Conservation (phyloP, 1,140 invertebrate species). For the Ips typographus region DNA sequence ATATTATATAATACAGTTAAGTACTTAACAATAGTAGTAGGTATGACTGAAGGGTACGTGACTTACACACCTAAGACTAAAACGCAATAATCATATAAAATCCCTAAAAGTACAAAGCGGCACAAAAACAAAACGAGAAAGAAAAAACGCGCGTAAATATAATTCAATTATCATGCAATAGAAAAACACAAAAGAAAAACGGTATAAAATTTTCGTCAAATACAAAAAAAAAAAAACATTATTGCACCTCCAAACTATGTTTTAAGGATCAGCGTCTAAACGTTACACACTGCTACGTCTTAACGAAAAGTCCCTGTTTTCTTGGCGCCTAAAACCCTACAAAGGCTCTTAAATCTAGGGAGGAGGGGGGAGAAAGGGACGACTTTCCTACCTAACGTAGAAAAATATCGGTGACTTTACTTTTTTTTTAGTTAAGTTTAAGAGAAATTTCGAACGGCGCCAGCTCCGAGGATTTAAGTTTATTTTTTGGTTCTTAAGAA, state of each 20-base stretch:
- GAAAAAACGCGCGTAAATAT: not conserved
- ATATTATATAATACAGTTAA: slow-evolving; percentile 2
- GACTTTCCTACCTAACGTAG: slow-evolving; percentile 28
- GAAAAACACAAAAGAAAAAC: no score
- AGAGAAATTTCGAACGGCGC: no score
- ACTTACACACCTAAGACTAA: not conserved
- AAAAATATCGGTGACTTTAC: slow-evolving; percentile 16
- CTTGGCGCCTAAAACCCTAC: slow-evolving; percentile 3
- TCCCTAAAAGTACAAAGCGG: not conserved
- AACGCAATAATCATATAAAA: not conserved
- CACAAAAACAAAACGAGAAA: not conserved
- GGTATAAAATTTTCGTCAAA: no score
- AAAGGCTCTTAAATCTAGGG: not conserved
- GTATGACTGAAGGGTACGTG: slow-evolving; percentile 1
- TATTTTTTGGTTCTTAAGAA: no score
- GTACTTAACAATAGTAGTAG: slow-evolving; percentile 12
- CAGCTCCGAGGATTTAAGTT: no score
- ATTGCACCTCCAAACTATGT: no score
- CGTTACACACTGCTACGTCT: not conserved
- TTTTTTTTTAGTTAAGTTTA: not conserved
- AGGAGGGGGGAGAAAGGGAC: not conserved
- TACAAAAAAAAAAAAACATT: no score
- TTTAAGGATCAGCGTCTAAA: no score
- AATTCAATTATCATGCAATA: no score
- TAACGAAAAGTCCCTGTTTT: slow-evolving; percentile 18